Percentiles rank a stretch among this genome's conserved stretches.
These are phyloP conservation scores for Hippoglossus hippoglossus DNA, from an alignment of 2,797 vertebrate genomes.

Conservation along the genomic window DNA sequence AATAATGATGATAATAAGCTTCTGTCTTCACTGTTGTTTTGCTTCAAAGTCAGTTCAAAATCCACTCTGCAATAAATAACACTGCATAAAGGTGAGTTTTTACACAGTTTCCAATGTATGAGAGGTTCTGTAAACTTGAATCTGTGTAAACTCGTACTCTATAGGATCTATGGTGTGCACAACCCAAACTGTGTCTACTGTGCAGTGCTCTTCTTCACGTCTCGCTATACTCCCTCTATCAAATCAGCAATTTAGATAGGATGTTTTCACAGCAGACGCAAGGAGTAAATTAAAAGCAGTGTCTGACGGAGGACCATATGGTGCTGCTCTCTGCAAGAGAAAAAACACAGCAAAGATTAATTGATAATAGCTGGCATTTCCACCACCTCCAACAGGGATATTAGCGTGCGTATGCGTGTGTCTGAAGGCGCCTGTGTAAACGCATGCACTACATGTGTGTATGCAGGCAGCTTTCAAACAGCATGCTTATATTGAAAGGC, in stretches of 20 bases:
- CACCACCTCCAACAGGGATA: slow-evolving; percentile 82
- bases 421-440: slow-evolving; percentile 35
- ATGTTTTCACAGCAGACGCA: slow-evolving; percentile 84
- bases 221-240: slow-evolving; percentile 71
- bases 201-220: slow-evolving; percentile 43
- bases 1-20: too few species aligned
- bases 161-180: slow-evolving; percentile 7
- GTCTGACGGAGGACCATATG: slow-evolving; percentile 88
- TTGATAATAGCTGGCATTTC: slow-evolving; percentile 86
- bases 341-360: slow-evolving; percentile 85
- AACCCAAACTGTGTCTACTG: slow-evolving; percentile 37
- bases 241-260: slow-evolving; percentile 85
- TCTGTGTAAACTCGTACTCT: slow-evolving; percentile 16
- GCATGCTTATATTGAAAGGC: slow-evolving; percentile 77
- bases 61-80: neutral
- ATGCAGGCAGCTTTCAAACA: slow-evolving; percentile 78
- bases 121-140: neutral
- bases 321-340: slow-evolving; percentile 80
- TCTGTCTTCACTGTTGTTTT: too few species aligned
- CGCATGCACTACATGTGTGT: slow-evolving; percentile 52
- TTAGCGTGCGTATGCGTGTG: slow-evolving; percentile 35
- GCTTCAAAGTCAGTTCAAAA: neutral
- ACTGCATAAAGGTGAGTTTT: neutral
- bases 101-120: neutral
- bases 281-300: slow-evolving; percentile 88